A percentile compares a stretch with the other conserved stretches of the same genome.
Conservation (phyloP, 2,888 invertebrate genomes). For the Leuctra nigra region DNA sequence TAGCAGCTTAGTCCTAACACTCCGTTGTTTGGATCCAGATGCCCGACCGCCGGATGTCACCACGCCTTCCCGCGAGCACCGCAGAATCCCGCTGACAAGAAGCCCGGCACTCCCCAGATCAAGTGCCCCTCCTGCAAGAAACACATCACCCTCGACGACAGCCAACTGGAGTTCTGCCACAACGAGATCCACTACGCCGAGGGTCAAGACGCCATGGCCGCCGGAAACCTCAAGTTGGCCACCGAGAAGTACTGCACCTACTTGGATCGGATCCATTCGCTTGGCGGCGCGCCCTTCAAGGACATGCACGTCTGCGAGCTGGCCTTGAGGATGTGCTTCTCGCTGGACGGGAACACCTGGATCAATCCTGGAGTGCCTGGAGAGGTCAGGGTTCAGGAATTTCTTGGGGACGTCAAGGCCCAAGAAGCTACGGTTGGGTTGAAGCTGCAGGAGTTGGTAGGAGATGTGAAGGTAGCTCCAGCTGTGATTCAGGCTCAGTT, state of each 20-base stretch:
- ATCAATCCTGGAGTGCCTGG: too few relatives aligned
- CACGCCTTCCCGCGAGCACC: background rate
- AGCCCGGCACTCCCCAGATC: background rate
- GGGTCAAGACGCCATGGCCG: constrained; percentile 44
- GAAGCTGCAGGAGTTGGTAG: too few relatives aligned
- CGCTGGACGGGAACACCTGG: constrained; percentile 47
- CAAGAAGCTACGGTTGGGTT: too few relatives aligned
- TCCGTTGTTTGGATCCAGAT: constrained; percentile 12
- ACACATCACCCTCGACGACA: background rate
- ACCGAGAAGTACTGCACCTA: constrained; percentile 47
- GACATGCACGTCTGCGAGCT: constrained; percentile 65
- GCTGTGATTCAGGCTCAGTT: too few relatives aligned
- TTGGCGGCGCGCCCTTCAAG: constrained; percentile 50
- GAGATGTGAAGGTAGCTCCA: too few relatives aligned
- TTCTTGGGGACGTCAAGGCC: too few relatives aligned
- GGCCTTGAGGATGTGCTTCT: constrained; percentile 57
- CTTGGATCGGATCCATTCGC: constrained; percentile 29
- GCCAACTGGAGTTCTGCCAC: constrained; percentile 22
- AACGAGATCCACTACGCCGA: constrained; percentile 28
- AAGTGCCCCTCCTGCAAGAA: constrained; percentile 14
- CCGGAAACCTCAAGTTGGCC: constrained; percentile 49
- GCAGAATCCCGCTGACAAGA: background rate
- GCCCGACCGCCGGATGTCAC: constrained; percentile 18
- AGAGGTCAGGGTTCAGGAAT: too few relatives aligned
- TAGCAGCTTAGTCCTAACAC: too few relatives aligned